These are phyloP conservation scores for Atherinomorus stipes DNA, from an alignment of 2,113 vertebrate genomes.

Conservation along the genomic window DNA sequence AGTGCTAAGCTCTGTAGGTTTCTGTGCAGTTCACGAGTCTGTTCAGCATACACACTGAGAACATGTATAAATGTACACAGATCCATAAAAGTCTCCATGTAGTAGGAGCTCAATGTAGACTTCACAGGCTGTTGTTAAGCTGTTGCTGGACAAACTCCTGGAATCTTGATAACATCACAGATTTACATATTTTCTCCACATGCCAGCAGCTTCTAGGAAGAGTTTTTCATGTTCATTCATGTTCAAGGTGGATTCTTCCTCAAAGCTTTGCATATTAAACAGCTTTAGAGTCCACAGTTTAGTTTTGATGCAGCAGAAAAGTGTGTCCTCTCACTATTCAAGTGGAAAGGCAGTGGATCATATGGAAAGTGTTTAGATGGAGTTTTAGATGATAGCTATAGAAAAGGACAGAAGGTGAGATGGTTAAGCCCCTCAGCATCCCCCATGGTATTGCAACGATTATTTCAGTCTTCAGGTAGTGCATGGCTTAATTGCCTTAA, in stretches of 20 bases:
- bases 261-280: constrained; percentile 43
- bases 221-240: constrained; percentile 5
- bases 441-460: background rate
- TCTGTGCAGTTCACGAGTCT: too few relatives aligned
- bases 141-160: constrained; percentile 33
- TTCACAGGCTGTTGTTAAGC: constrained; percentile 29
- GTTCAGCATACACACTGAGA: too few relatives aligned
- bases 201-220: background rate
- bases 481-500: background rate
- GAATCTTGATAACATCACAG: constrained; percentile 18
- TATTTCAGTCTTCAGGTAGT: background rate
- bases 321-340: constrained; percentile 10
- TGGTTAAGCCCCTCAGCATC: background rate
- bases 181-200: constrained; percentile 31
- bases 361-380: constrained; percentile 30
- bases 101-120: constrained; percentile 5
- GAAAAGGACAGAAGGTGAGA: constrained; percentile 10
- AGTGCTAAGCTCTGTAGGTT: background rate
- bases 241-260: constrained; percentile 15
- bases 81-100: background rate
- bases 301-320: constrained; percentile 17
- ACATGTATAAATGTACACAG: too few relatives aligned
- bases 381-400: constrained; percentile 20
- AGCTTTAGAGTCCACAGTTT: background rate
- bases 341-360: constrained; percentile 47